Conservation (phyloP, 2,113 vertebrate species). For the Craseonycteris thonglongyai region DNA sequence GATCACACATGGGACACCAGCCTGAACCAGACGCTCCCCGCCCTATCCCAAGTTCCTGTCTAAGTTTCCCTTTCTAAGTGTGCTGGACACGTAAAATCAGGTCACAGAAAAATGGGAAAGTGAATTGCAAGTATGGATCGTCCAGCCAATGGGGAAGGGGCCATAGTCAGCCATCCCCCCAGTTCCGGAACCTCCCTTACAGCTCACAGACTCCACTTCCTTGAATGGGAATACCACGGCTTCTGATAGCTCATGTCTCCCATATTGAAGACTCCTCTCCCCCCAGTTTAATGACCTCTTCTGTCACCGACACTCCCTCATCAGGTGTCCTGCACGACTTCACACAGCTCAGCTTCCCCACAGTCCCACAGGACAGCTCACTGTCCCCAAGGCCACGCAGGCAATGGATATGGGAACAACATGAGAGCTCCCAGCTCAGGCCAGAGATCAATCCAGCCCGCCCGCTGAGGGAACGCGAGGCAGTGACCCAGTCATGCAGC, state of each 20-base stretch:
- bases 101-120: neutral
- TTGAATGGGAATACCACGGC: neutral
- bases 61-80: neutral
- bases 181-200: neutral
- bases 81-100: neutral
- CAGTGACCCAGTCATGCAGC: neutral
- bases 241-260: neutral
- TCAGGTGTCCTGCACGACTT: neutral
- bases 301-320: neutral
- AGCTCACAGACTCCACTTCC: neutral
- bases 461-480: neutral
- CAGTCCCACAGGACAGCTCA: neutral
- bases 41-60: neutral
- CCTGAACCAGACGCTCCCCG: neutral
- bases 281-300: neutral
- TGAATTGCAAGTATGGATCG: neutral
- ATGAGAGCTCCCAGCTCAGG: neutral
- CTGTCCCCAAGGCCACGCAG: neutral
- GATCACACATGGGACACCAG: neutral
- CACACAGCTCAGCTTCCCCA: neutral
- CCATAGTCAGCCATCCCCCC: neutral
- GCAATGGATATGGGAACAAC: neutral
- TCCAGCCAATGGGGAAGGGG: neutral
- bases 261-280: neutral
- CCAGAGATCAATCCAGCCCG: rapidly evolving